Base-by-base conservation (phyloP, 2,888 invertebrate species). In the Stramonita haemastoma region DNA sequence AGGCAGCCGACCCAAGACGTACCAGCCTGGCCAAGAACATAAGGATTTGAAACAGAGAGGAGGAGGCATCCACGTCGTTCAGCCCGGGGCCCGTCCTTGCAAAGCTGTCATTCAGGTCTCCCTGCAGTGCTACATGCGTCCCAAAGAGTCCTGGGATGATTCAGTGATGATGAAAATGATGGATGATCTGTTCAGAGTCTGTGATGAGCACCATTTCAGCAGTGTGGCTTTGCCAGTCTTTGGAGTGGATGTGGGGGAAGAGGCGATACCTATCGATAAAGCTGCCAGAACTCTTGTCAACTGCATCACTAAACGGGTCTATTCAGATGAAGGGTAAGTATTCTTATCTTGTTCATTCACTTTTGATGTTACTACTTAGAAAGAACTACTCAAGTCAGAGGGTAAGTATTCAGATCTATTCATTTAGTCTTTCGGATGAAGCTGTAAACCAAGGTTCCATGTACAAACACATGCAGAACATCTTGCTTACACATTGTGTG, bases 151-250 rank as follows among this genome's bases (percentile, higher is more conserved):
- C 57, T 81, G 26, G 32, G n/a, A 81, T 29, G 34, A 1, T 60
- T 36, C 46, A 17, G 22, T 88, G 46, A 36, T 88, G 46, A 36
- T 73, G 17, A 46, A 17, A 17, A 17, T 87, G 87, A 73, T 87
- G 34, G 29, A 6, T 15, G 85, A 89, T 36, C 32, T 89, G 32
- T 32, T 89, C 36, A 29, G n/a, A 34, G 56, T 19, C 15, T 83
- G 84, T 66, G 46, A 89, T 6, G 60, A 19, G n/a, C 6, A 73
- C 56, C 73, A 77, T 36, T 73, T 89, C 34, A 32, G 70, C 46
- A 89, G 85, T 73, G 13, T 89, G 60, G 89, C 89, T 0, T 22
- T 89, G n/a, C 89, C 85, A 73, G 77, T 84, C 15, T 34, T 89
- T 29, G 84, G 89, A 5, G 73, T 89, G 66, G 85, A 89, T 85